phyloP scores from a whole-genome alignment of 2,797 vertebrate genomes.

The Kryptopterus vitreolus region DNA sequence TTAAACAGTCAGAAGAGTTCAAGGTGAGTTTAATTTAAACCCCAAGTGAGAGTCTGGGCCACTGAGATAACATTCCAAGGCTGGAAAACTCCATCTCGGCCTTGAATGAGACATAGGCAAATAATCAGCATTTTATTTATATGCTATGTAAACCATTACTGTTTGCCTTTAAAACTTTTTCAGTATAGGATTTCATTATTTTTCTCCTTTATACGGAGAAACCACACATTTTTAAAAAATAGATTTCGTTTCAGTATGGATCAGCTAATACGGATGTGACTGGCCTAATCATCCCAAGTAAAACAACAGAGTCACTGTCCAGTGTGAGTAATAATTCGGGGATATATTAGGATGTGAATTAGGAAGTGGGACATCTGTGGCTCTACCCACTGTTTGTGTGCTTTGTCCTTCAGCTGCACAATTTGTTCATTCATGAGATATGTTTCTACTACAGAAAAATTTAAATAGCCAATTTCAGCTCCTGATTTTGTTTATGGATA shows the following conservation, averaged over 20 bases:
- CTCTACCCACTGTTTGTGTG: background rate
- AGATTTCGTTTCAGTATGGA: background rate
- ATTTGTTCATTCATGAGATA: constrained; percentile 7
- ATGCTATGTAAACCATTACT: background rate
- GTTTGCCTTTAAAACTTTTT: background rate
- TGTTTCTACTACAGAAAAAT: background rate
- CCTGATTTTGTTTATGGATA: background rate
- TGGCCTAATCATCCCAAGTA: background rate
- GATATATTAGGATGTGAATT: constrained; percentile 5
- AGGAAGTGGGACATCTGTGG: constrained; percentile 8
- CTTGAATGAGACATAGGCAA: background rate
- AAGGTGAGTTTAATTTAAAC: background rate
- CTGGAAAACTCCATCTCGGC: background rate
- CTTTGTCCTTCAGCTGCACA: background rate
- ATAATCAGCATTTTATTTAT: background rate
- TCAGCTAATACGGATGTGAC: background rate
- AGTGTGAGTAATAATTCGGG: background rate
- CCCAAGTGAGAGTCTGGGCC: background rate
- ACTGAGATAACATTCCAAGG: background rate
- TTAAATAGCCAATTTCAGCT: background rate
- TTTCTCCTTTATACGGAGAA: background rate
- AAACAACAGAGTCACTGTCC: background rate
- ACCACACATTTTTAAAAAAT: background rate
- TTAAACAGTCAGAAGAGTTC: background rate
- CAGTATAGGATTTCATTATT: background rate